A percentile compares a stretch with the other conserved stretches of the same genome.
Conservation (phyloP, 2,888 invertebrate species). For the Hermaeophaga mercurialis region DNA sequence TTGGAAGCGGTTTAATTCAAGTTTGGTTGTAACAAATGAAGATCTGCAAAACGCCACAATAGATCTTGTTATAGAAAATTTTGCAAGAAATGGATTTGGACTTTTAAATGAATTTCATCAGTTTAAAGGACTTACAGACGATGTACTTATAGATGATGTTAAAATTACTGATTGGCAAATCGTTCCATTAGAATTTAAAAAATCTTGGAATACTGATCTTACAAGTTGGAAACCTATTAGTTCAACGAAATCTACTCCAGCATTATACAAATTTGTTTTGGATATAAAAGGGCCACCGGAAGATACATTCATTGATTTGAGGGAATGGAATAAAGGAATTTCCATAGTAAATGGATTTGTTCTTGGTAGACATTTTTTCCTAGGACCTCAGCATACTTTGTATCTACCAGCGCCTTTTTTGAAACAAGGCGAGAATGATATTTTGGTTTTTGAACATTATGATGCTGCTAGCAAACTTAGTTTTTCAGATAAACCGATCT, state of each 20-base stretch:
- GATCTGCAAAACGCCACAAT: conserved; percentile 42
- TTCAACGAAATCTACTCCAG: conserved; percentile 66
- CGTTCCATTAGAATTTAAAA: conserved; percentile 61
- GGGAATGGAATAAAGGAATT: conserved; percentile 83
- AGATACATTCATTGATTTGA: conserved; percentile 80
- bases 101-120: conserved; percentile 54
- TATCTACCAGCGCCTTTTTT: conserved; percentile 81
- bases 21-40: conserved; percentile 42
- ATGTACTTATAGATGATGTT: conserved; percentile 56
- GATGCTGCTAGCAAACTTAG: conserved; percentile 38
- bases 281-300: conserved; percentile 54
- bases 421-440: conserved; percentile 57
- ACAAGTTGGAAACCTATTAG: conserved; percentile 67
- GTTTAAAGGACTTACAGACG: conserved; percentile 55
- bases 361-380: conserved; percentile 77
- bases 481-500: conserved; percentile 47
- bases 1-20: conserved; percentile 52
- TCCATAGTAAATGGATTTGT: conserved; percentile 84
- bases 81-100: conserved; percentile 74
- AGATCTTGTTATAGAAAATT: conserved; percentile 71
- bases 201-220: conserved; percentile 52
- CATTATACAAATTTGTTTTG: conserved; percentile 62
- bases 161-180: conserved; percentile 57
- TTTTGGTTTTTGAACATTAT: conserved; percentile 55
- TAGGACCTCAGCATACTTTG: conserved; percentile 82